Conservation (phyloP, 2,797 vertebrate species). For the Xyrichtys novacula region DNA sequence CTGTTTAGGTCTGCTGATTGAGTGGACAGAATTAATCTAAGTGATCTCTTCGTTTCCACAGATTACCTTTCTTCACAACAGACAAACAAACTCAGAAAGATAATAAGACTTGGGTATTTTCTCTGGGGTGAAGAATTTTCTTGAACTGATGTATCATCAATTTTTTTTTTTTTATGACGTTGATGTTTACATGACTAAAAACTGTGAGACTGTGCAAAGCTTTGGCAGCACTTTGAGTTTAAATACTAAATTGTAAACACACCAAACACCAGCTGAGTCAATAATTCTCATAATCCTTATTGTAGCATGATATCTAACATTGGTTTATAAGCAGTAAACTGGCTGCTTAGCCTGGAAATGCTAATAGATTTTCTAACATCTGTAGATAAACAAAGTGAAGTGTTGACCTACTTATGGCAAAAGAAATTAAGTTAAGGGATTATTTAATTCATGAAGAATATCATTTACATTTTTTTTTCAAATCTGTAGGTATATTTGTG, state of each 20-base stretch:
- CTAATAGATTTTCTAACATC: too few species aligned
- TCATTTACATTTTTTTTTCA: neutral
- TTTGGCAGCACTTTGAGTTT: neutral
- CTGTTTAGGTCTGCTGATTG: constrained; percentile 67
- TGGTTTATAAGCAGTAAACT: too few species aligned
- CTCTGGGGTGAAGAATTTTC: neutral
- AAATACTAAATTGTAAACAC: neutral
- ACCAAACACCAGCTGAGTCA: neutral
- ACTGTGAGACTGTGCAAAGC: neutral
- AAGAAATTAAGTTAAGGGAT: neutral
- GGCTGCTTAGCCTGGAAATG: too few species aligned
- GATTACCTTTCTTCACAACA: constrained; percentile 53
- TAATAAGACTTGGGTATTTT: neutral
- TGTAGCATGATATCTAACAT: neutral
- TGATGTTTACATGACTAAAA: neutral
- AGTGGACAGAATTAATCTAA: constrained; percentile 60
- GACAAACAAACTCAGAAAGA: constrained; percentile 44
- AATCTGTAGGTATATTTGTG: too few species aligned
- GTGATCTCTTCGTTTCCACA: constrained; percentile 47
- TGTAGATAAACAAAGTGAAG: too few species aligned
- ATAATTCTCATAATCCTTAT: neutral
- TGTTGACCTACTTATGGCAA: neutral
- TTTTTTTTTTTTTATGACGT: neutral
- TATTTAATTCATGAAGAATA: too few species aligned
- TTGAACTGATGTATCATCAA: neutral